Evolutionary conservation across 2,113 vertebrate species (phyloP).

Genomic region (Saiga tatarica): DNA sequence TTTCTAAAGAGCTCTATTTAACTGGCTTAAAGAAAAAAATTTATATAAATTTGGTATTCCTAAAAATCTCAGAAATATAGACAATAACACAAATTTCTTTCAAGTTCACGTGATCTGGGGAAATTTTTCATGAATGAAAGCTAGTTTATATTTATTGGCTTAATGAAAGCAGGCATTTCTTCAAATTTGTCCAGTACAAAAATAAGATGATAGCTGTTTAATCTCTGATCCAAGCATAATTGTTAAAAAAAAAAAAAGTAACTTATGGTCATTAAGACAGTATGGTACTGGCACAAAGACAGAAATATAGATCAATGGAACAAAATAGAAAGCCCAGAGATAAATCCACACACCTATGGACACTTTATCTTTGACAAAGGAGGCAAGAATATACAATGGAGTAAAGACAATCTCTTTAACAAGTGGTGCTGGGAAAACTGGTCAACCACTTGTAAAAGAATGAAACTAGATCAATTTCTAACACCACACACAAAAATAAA

Average conservation of each 20-base stretch:
- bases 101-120: not conserved
- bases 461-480: no score
- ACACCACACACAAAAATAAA: no score
- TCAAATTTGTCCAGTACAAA: not conserved
- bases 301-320: no score
- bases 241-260: not conserved
- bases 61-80: not conserved
- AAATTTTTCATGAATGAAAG: not conserved
- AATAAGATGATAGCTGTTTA: not conserved
- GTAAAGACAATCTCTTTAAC: no score
- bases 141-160: not conserved
- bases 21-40: not conserved
- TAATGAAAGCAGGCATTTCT: not conserved
- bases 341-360: no score
- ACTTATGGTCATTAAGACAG: no score
- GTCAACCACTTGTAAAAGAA: no score
- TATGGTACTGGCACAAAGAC: no score
- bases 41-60: not conserved
- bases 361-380: no score
- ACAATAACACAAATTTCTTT: not conserved
- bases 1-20: not conserved
- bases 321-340: no score
- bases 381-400: no score
- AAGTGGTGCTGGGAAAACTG: no score
- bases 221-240: not conserved